A percentile compares a stretch with the other conserved stretches of the same genome.
Conservation (phyloP, 2,888 invertebrate genomes). For the Cataglyphis cursor region DNA sequence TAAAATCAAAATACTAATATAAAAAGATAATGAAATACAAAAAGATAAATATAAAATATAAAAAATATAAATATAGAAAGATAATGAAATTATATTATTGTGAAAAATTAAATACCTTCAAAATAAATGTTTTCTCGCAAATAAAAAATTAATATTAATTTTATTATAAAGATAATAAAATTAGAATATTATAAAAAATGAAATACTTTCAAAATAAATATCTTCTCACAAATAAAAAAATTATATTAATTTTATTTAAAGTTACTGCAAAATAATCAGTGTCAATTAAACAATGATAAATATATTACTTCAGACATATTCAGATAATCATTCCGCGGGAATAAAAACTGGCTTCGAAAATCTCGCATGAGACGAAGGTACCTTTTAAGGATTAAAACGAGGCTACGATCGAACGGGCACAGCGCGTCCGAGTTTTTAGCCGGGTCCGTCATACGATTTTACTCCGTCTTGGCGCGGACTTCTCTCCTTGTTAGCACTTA, state of each 20-base stretch:
- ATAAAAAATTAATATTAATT: constrained; percentile 6
- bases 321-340: neutral
- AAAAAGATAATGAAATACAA: neutral
- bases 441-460: constrained; percentile 67
- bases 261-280: neutral
- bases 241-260: neutral
- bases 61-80: neutral
- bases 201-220: neutral
- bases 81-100: neutral
- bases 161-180: neutral
- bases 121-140: neutral
- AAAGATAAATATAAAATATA: no score
- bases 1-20: neutral
- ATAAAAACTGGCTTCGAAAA: constrained; percentile 1
- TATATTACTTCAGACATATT: neutral
- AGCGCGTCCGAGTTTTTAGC: constrained; percentile 47
- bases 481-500: constrained; percentile 85
- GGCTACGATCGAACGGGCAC: constrained; percentile 46
- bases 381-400: constrained; percentile 46
- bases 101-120: neutral
- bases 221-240: neutral
- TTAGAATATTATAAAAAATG: neutral
- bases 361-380: constrained; percentile 16
- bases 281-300: constrained; percentile 11
- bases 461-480: constrained; percentile 69